These are phyloP conservation scores for Catocala sponsa DNA, from an alignment of 2,888 invertebrate genomes.

Conservation along the genomic window DNA sequence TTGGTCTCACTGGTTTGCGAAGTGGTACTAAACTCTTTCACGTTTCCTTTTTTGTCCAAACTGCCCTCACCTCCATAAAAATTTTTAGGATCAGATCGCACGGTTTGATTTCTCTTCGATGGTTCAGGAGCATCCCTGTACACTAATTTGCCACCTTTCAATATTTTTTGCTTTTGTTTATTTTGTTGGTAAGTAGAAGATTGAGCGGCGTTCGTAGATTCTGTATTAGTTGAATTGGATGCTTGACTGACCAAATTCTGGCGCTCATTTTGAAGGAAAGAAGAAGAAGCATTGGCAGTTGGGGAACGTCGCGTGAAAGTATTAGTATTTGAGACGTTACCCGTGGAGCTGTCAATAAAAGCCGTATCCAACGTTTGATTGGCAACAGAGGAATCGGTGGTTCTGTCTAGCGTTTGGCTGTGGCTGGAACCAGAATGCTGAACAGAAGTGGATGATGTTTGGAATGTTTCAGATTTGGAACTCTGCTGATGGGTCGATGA, in stretches of 20 bases:
- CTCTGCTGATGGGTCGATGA: slow-evolving; percentile 79
- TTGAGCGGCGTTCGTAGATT: slow-evolving; percentile 32
- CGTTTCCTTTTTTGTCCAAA: slow-evolving; percentile 70
- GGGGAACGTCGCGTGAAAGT: slow-evolving; percentile 70
- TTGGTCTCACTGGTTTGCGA: slow-evolving; percentile 84
- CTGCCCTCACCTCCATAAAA: slow-evolving; percentile 78
- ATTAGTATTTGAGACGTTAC: slow-evolving; percentile 61
- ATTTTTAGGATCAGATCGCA: slow-evolving; percentile 72
- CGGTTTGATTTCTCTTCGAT: slow-evolving; percentile 65
- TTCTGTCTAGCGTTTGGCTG: slow-evolving; percentile 76
- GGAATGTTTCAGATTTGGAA: slow-evolving; percentile 79
- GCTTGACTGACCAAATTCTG: slow-evolving; percentile 72
- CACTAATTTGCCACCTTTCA: slow-evolving; percentile 65
- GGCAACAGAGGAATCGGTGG: slow-evolving; percentile 70
- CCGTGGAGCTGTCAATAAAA: slow-evolving; percentile 72
- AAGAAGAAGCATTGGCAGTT: slow-evolving; percentile 74
- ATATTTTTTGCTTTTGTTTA: slow-evolving; percentile 53
- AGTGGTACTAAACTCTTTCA: slow-evolving; percentile 75
- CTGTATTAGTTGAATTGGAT: slow-evolving; percentile 31
- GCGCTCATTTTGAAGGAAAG: slow-evolving; percentile 80
- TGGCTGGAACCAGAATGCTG: slow-evolving; percentile 78
- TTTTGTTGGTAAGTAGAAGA: slow-evolving; percentile 59
- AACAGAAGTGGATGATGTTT: slow-evolving; percentile 78
- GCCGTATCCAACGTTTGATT: slow-evolving; percentile 81
- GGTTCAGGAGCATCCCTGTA: slow-evolving; percentile 67